phyloP scores from a whole-genome alignment of 1,140 invertebrate genomes.

The Trichoplusia ni region DNA sequence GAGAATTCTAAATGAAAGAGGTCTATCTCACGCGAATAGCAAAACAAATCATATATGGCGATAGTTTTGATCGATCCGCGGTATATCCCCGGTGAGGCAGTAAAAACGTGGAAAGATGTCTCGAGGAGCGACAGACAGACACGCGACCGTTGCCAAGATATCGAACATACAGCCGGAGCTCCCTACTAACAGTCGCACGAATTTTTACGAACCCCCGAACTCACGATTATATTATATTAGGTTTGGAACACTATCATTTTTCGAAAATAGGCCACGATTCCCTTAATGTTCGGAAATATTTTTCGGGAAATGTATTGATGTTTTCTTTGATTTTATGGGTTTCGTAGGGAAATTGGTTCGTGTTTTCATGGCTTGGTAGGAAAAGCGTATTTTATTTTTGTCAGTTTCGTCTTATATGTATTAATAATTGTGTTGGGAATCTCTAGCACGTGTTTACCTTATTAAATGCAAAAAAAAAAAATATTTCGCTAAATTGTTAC shows the following conservation, averaged over 20 bases:
- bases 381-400: too few species aligned
- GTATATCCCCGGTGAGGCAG: slow-evolving; percentile 38
- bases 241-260: slow-evolving; percentile 11
- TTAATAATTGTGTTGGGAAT: too few species aligned
- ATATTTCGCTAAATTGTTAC: too few species aligned
- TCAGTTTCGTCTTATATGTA: too few species aligned
- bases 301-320: not conserved
- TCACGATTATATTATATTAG: slow-evolving; percentile 9
- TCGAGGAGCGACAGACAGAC: slow-evolving; percentile 37
- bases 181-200: slow-evolving; percentile 5
- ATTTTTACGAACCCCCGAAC: slow-evolving; percentile 5
- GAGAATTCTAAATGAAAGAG: slow-evolving; percentile 23
- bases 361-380: too few species aligned
- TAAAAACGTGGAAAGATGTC: slow-evolving; percentile 63
- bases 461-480: too few species aligned
- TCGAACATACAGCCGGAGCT: slow-evolving; percentile 57
- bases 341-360: not conserved
- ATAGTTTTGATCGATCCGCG: slow-evolving; percentile 50
- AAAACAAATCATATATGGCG: slow-evolving; percentile 58
- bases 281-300: slow-evolving; percentile 4
- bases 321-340: not conserved
- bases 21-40: slow-evolving; percentile 33
- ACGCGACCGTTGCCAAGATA: slow-evolving; percentile 69
- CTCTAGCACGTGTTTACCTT: too few species aligned
- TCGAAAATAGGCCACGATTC: slow-evolving; percentile 6